Evolutionary conservation across 2,797 vertebrate species (phyloP), one percentile per base, ranked within the genome.

Genomic region (Pipistrellus pipistrellus): DNA sequence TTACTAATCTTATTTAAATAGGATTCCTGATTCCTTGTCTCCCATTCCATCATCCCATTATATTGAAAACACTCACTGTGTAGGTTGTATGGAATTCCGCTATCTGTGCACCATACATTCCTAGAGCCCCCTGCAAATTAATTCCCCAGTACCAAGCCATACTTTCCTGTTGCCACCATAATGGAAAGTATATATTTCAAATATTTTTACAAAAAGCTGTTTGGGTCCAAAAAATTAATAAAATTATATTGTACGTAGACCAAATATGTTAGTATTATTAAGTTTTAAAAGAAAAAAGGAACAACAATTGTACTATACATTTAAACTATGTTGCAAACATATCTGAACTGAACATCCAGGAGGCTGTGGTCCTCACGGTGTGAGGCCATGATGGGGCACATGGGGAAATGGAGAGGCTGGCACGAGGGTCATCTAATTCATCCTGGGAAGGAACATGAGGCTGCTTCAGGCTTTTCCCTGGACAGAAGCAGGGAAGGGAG

Each of bases 1-100:
- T 94, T 57, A 72, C 46, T 48, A 41, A 57, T 95, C 55, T 77
- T 91, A 6, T 86, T 93, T 91, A 89, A 90, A 73, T 64, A 57
- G 20, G 48, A 75, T 21, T 46, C 8, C 64, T 53, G 48, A 75
- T 21, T 46, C 8, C 64, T 53, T 53, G 9, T 48, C 53, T 81
- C 23, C 25, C 6, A 6, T 46, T 84, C 18, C 46, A 72, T 46
- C 30, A 15, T 81, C 80, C 15, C 35, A 38, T 62, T 77, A 14
- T 73, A 62, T 69, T 80, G 18, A 76, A 23, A 69, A 55, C 35
- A 38, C 23, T 81, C 6, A 30, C 21, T 20, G 5, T 69, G 8
- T 6, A 35, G 10, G 17, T 35, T 41, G 12, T 23, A 25, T 18
- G 32, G 3, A 6, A 66, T 75, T 80, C 55, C 27, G 91, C 62